Evolutionary conservation across 2,797 vertebrate species (phyloP), one percentile per base, ranked within the genome.

Genomic region (Urocyon cinereoargenteus): DNA sequence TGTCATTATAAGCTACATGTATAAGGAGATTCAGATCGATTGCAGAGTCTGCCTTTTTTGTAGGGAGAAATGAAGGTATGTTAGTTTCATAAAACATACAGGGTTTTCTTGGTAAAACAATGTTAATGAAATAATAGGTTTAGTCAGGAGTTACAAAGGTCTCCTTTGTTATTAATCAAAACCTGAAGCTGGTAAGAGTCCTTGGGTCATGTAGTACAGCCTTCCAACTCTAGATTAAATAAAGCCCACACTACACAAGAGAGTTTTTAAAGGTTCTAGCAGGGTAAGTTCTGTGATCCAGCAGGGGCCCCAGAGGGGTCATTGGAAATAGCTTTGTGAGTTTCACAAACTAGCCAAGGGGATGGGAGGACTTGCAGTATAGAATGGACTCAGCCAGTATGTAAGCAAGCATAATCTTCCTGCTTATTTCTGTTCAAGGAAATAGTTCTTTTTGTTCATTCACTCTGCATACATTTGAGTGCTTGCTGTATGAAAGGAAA

Each of bases 211-310:
- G 34, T 84, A 86, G 72, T 86, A 91, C 59, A 95, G 36, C 49
- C 92, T 77, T 95, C 79, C 96, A 91, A 81, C 28, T 86, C n/a
- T 82, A 96, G 81, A 78, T 77, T 91, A 94, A 96, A 72, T 89
- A 90, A 97, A 93, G 6, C 14, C 34, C 92, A 66, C 0, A 59
- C 3, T 89, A 51, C 77, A 51, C 36, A 86, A 79, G 45, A 86
- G 51, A 88, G 28, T 55, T 95, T 94, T 86, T 57, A 55, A 66
- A 95, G 77, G 40, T 91, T 92, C 31, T 51, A 93, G 18, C 68
- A 3, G 13, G 36, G 18, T 73, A 91, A 19, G 15, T 95, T 97
- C 55, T 86, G 31, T 85, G 91, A 90, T 34, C 31, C 79, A 82
- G 22, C n/a, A 59, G 55, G 79, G 31, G 31, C 28, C 86, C 55